Base-by-base conservation (phyloP, 2,888 invertebrate species). In the Leptogaster cylindrica region DNA sequence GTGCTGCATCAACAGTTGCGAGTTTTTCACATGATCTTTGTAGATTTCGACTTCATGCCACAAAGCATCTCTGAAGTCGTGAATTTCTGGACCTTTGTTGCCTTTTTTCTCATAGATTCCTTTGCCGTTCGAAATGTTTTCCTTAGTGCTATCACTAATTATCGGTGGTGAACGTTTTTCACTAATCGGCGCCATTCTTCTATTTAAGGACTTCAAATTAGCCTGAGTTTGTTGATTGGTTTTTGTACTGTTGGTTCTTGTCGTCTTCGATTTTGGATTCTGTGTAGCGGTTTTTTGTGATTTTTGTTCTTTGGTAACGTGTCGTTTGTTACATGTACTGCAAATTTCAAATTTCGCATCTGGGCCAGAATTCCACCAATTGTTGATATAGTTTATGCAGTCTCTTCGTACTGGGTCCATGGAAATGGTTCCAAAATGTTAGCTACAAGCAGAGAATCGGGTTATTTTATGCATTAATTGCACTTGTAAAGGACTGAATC, bases 1-100 rank as follows among this genome's bases (percentile, higher is more conserved):
- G 28, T 70, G 70, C 46, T 68, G 44, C 7, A 68, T 55, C 16
- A 67, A 27, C 14, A 69, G 46, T 20, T 64, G 27, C 52, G 65
- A 69, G 7, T 39, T 48, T 52, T 69, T 70, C 2, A 50, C 25
- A 41, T 69, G 69, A 36, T 70, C 70, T 18, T 71, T 69, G 20
- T 69, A 71, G 10, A 65, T 50, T 63, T 70, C 67, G 28, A 67
- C 76, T 69, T 81, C 80, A 66, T 79, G 77, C 33, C 79, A 72
- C 80, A 81, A 80, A 14, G 81, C 78, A 41, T 80, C 80, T 64
- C 80, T 79, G 61, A 79, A 80, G 68, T 80, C 80, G 8, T 78
- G 70, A 8, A 80, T 79, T 66, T 81, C 81, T 18, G 80, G 73
- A 7, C 66, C 68, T 23, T 66, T 66, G 46, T 41, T 50, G 3